phyloP scores from a whole-genome alignment of 1,140 invertebrate genomes.

The Papilio machaon region DNA sequence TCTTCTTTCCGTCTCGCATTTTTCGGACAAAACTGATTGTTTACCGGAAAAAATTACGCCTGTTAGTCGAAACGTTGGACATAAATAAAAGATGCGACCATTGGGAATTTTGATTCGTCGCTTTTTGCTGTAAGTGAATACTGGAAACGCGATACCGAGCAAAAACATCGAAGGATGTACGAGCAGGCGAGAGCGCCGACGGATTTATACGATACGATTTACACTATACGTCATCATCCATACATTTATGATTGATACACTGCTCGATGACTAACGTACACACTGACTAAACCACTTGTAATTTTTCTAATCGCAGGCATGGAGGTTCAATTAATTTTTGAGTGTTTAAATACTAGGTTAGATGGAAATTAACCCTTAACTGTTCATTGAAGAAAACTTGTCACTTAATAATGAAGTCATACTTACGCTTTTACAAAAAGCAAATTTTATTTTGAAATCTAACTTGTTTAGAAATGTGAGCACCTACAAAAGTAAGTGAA shows the following conservation, averaged over 20 bases:
- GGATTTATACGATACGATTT: slow-evolving; percentile 63
- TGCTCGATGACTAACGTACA: background rate
- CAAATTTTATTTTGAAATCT: too few species aligned
- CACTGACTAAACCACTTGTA: background rate
- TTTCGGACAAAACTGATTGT: slow-evolving; percentile 81
- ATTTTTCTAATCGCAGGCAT: too few species aligned
- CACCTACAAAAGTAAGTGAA: too few species aligned
- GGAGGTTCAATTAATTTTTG: too few species aligned
- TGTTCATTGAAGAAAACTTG: too few species aligned
- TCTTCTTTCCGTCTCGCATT: slow-evolving; percentile 77
- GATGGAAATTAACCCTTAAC: too few species aligned
- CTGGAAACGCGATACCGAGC: slow-evolving; percentile 58
- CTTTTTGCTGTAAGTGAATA: slow-evolving; percentile 66
- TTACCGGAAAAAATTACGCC: slow-evolving; percentile 81
- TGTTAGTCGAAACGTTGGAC: slow-evolving; percentile 74
- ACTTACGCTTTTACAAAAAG: too few species aligned
- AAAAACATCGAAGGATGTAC: slow-evolving; percentile 71
- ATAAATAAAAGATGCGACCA: slow-evolving; percentile 79
- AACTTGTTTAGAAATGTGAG: too few species aligned
- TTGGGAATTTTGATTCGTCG: slow-evolving; percentile 79
- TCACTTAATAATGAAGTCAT: too few species aligned
- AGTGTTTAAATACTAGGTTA: too few species aligned
- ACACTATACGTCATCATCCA: slow-evolving; percentile 43
- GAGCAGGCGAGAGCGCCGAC: slow-evolving; percentile 65
- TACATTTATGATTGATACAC: slow-evolving; percentile 7